phyloP scores from a whole-genome alignment of 2,113 vertebrate species.

The Zeus faber region DNA sequence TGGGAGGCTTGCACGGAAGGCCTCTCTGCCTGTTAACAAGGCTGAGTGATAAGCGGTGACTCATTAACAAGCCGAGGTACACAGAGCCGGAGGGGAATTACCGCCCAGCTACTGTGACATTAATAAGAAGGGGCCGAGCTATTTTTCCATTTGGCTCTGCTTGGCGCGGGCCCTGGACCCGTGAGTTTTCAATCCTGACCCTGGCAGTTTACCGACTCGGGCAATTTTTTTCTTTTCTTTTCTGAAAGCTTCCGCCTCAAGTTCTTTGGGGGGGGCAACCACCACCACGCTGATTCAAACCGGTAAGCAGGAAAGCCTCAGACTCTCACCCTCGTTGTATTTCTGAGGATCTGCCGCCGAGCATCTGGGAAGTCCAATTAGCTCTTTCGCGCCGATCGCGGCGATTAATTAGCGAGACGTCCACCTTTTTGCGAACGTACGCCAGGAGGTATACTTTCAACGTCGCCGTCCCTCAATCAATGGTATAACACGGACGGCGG shows the following conservation, averaged over 20 bases:
- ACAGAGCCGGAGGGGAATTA: constrained; percentile 60
- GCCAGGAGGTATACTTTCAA: no score
- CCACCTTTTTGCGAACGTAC: constrained; percentile 1
- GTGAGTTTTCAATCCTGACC: constrained; percentile 43
- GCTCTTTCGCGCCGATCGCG: constrained; percentile 32
- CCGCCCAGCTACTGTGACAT: constrained; percentile 67
- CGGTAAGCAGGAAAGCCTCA: no score
- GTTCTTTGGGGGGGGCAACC: no score
- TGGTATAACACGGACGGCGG: no score
- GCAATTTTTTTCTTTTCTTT: no score
- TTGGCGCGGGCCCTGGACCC: constrained; percentile 38
- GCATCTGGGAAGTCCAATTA: constrained; percentile 51
- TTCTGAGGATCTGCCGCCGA: not conserved
- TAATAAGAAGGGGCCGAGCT: constrained; percentile 67
- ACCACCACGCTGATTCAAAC: no score
- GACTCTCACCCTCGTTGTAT: no score
- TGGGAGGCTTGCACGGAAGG: constrained; percentile 59
- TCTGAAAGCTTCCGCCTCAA: not conserved
- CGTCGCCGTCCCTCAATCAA: no score
- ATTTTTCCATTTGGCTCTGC: constrained; percentile 63
- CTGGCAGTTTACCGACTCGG: constrained; percentile 42
- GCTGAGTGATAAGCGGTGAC: constrained; percentile 69
- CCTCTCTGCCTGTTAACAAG: constrained; percentile 67
- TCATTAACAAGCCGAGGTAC: constrained; percentile 70
- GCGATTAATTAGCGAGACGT: constrained; percentile 46